These are phyloP conservation scores for Festucalex cinctus DNA, from an alignment of 2,113 vertebrate species.

Conservation along the genomic window DNA sequence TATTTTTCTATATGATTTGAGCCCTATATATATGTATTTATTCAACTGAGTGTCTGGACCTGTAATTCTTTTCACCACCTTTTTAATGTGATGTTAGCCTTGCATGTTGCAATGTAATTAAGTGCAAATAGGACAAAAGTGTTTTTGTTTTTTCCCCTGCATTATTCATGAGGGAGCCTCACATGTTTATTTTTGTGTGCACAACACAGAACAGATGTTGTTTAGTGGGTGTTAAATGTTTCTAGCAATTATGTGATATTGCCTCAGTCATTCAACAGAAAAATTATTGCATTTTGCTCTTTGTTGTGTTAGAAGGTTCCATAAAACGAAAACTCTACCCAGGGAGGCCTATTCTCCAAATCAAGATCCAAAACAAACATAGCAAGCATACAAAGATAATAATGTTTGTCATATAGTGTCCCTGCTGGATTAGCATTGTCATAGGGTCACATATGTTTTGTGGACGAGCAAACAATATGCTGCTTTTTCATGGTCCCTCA, in stretches of 20 bases:
- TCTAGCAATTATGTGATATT: slow-evolving; percentile 26
- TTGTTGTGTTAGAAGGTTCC: slow-evolving; percentile 5
- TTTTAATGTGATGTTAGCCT: slow-evolving; percentile 33
- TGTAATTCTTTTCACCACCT: slow-evolving; percentile 19
- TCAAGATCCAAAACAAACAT: slow-evolving; percentile 1
- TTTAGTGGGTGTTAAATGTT: slow-evolving; percentile 36
- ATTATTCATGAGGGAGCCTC: slow-evolving; percentile 58
- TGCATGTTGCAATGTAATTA: slow-evolving; percentile 42
- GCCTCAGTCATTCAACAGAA: slow-evolving; percentile 18
- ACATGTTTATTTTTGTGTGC: slow-evolving; percentile 40
- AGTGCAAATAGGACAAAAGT: slow-evolving; percentile 41
- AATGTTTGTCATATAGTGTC: slow-evolving; percentile 19
- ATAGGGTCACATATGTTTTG: slow-evolving; percentile 45
- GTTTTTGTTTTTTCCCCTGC: slow-evolving; percentile 48
- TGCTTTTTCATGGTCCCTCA: slow-evolving; percentile 47
- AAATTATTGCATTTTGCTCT: slow-evolving; percentile 16
- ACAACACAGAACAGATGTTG: background rate
- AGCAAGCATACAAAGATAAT: slow-evolving; percentile 33
- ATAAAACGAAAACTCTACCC: slow-evolving; percentile 2
- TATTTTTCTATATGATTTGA: background rate
- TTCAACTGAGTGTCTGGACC: background rate
- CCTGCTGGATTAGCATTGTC: slow-evolving; percentile 7
- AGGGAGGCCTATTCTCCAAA: slow-evolving; percentile 16
- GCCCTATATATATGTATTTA: background rate
- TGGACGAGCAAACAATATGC: slow-evolving; percentile 29